A percentile compares a stretch with the other conserved stretches of the same genome.
phyloP scores from a whole-genome alignment of 2,113 vertebrate genomes.

The Corythoichthys haematopterus region DNA sequence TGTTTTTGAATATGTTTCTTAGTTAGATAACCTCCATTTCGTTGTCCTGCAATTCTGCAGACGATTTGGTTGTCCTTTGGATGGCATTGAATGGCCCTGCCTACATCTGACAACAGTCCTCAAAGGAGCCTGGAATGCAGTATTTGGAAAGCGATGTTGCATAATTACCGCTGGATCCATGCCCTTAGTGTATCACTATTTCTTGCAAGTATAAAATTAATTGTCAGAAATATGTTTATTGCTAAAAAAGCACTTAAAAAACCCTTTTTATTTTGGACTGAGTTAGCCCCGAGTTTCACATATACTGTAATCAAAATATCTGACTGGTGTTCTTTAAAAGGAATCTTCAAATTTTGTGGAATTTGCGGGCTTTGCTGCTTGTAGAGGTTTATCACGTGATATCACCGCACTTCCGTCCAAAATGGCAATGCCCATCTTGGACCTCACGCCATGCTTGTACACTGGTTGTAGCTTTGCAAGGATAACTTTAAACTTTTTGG shows the following conservation, averaged over 20 bases:
- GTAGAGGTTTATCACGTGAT: too few relatives aligned
- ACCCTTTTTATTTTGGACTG: not conserved
- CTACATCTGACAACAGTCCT: slow-evolving; percentile 32
- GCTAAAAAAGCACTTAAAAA: not conserved
- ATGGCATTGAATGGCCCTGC: slow-evolving; percentile 42
- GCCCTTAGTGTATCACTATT: slow-evolving; percentile 31
- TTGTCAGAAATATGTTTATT: not conserved
- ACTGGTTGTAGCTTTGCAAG: too few relatives aligned
- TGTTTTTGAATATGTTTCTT: slow-evolving; percentile 7
- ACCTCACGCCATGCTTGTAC: too few relatives aligned
- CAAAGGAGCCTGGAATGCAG: slow-evolving; percentile 36
- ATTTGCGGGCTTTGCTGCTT: too few relatives aligned
- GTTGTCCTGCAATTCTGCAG: slow-evolving; percentile 28
- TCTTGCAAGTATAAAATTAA: slow-evolving; percentile 8
- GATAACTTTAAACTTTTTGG: too few relatives aligned
- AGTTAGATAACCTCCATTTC: slow-evolving; percentile 25
- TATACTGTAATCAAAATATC: too few relatives aligned
- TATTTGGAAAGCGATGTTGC: slow-evolving; percentile 32
- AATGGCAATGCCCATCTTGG: too few relatives aligned
- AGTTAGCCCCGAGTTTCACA: too few relatives aligned
- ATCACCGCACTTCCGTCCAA: too few relatives aligned
- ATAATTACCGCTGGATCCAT: slow-evolving; percentile 36
- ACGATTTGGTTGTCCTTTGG: slow-evolving; percentile 43
- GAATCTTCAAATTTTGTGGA: too few relatives aligned
- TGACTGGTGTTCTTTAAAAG: too few relatives aligned